Conservation (phyloP, 2,113 vertebrate genomes). For the Piprites chloris region DNA sequence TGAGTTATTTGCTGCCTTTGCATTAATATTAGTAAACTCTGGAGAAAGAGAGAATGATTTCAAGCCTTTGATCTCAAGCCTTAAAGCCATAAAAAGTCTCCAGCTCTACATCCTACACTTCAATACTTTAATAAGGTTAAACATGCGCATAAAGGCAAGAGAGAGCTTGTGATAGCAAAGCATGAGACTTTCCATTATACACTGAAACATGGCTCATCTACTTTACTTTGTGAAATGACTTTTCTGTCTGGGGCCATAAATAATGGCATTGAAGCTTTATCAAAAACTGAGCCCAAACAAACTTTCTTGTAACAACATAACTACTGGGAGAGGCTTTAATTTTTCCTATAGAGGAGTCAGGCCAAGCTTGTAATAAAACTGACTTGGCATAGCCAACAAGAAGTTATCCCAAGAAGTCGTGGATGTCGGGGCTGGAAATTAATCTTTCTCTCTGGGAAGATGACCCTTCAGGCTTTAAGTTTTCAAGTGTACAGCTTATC, state of each 20-base stretch:
- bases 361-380: not conserved
- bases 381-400: not conserved
- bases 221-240: not conserved
- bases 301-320: not conserved
- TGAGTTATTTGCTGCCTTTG: not conserved
- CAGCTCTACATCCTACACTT: not conserved
- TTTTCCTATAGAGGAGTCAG: not conserved
- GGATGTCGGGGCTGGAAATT: not conserved
- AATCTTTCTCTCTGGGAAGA: not conserved
- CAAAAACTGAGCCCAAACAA: not conserved
- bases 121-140: not conserved
- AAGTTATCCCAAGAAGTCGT: not conserved
- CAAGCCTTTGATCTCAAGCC: not conserved
- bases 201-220: not conserved
- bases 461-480: not conserved
- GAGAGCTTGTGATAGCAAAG: not conserved
- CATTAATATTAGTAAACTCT: not conserved
- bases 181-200: not conserved
- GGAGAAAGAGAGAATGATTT: not conserved
- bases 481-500: not conserved
- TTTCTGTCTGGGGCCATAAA: not conserved
- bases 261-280: not conserved
- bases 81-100: not conserved
- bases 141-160: not conserved
- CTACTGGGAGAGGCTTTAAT: not conserved